Percentiles rank a stretch among this genome's conserved stretches.
phyloP scores from a whole-genome alignment of 2,888 invertebrate genomes.

The Uloborus plumipes region DNA sequence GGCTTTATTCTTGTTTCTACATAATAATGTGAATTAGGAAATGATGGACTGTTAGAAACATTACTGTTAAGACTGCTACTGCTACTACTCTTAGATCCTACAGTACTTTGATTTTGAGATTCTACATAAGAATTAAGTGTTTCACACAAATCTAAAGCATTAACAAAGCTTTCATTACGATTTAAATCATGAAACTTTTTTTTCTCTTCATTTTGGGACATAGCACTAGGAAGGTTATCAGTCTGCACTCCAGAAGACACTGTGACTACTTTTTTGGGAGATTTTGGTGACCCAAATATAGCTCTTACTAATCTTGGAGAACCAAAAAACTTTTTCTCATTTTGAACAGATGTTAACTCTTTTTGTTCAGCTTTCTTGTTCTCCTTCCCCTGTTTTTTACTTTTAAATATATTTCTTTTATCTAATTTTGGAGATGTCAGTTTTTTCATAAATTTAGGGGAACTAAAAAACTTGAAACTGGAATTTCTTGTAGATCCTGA shows the following conservation, averaged over 20 bases:
- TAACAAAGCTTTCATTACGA: constrained; percentile 17
- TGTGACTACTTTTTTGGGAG: constrained; percentile 37
- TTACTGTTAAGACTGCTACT: constrained; percentile 63
- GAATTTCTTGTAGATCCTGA: constrained; percentile 32
- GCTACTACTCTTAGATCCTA: constrained; percentile 57
- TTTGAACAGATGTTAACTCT: constrained; percentile 25
- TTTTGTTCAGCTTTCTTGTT: constrained; percentile 55
- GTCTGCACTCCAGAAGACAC: constrained; percentile 61
- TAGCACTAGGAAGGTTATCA: constrained; percentile 17
- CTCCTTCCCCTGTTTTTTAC: constrained; percentile 53
- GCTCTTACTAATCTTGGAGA: constrained; percentile 62
- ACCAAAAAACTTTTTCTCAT: constrained; percentile 63
- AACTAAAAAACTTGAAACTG: constrained; percentile 65
- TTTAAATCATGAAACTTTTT: constrained; percentile 41
- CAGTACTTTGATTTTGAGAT: constrained; percentile 26
- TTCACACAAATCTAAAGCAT: neutral
- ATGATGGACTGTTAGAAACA: constrained; percentile 51
- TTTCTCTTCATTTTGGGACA: constrained; percentile 1
- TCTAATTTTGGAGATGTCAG: constrained; percentile 66
- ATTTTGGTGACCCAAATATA: constrained; percentile 61
- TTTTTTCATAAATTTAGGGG: constrained; percentile 66
- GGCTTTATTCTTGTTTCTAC: constrained; percentile 61
- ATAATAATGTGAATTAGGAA: constrained; percentile 52
- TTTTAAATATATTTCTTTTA: constrained; percentile 63
- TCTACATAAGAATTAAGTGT: neutral